phyloP scores from a whole-genome alignment of 2,113 vertebrate genomes.

The Callorhinus ursinus region DNA sequence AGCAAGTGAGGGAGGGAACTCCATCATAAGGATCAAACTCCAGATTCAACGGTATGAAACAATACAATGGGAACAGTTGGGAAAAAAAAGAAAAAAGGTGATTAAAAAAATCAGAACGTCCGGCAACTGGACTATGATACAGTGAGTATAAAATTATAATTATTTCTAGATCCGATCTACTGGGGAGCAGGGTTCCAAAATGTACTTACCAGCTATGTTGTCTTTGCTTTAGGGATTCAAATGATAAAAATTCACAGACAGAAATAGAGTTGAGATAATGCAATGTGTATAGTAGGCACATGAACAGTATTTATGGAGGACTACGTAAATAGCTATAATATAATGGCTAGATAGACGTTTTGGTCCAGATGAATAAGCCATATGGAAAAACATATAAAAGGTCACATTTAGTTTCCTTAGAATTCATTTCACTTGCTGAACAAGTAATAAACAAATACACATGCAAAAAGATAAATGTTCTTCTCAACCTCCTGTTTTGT shows the following conservation, averaged over 20 bases:
- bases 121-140: neutral
- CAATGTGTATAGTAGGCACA: neutral
- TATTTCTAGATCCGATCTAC: neutral
- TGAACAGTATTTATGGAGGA: neutral
- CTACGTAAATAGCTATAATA: neutral
- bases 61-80: neutral
- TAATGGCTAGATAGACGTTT: neutral
- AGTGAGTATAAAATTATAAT: neutral
- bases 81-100: accelerated
- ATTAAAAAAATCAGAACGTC: neutral
- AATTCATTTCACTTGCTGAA: neutral
- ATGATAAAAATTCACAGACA: neutral
- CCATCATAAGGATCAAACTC: neutral
- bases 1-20: neutral
- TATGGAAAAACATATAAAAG: neutral
- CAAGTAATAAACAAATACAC: neutral
- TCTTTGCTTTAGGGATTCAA: neutral
- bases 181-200: neutral
- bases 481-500: neutral
- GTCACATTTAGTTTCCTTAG: neutral
- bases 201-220: neutral
- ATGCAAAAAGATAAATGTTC: too few species aligned
- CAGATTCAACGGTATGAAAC: neutral
- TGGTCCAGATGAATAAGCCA: neutral
- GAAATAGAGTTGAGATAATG: neutral